phyloP scores from a whole-genome alignment of 2,888 invertebrate species.

The Seira musarum region DNA sequence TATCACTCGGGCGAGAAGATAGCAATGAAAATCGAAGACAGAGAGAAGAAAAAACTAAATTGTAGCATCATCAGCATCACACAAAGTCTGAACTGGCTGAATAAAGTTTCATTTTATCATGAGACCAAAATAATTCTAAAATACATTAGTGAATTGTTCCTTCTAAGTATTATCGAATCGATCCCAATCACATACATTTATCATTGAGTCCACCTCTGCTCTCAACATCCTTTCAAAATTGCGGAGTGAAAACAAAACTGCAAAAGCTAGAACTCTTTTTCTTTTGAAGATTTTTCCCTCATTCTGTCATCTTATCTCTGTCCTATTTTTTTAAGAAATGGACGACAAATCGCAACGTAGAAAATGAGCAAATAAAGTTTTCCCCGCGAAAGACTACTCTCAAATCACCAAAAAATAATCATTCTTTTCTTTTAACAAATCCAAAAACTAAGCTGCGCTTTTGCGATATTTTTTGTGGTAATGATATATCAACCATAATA shows the following conservation, averaged over 20 bases:
- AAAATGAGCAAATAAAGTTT: too few relatives aligned
- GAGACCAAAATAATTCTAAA: neutral
- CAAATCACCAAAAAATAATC: too few relatives aligned
- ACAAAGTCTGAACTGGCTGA: neutral
- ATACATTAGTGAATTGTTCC: neutral
- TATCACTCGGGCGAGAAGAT: slow-evolving; percentile 57
- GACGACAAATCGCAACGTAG: neutral
- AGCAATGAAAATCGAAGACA: slow-evolving; percentile 43
- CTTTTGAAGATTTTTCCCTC: neutral
- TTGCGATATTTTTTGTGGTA: too few relatives aligned
- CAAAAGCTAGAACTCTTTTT: neutral
- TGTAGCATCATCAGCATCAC: slow-evolving; percentile 44
- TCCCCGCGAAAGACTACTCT: too few relatives aligned
- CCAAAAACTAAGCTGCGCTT: too few relatives aligned
- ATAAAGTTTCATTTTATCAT: neutral
- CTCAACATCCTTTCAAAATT: neutral
- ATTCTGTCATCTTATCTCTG: neutral
- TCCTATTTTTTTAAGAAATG: neutral
- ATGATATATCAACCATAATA: too few relatives aligned
- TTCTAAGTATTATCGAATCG: neutral
- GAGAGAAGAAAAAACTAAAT: slow-evolving; percentile 1
- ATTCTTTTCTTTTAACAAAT: too few relatives aligned
- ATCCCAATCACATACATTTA: neutral
- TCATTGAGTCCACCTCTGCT: neutral
- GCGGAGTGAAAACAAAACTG: neutral